phyloP scores from a whole-genome alignment of 2,797 vertebrate species.

The Ctenochaetus hawaiiensis region DNA sequence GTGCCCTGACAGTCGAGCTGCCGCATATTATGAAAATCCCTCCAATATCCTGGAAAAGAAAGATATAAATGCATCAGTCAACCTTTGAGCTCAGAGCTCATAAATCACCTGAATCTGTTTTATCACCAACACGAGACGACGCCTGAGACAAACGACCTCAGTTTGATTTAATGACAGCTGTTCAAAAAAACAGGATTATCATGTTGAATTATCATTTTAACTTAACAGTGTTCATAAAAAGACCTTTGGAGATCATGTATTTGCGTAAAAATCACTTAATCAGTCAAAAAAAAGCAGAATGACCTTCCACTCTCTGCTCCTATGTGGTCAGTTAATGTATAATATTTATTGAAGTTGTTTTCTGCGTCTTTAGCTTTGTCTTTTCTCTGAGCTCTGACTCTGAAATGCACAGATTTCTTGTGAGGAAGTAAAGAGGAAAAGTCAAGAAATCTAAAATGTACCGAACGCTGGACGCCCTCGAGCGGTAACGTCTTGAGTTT shows the following conservation, averaged over 20 bases:
- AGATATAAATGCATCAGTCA: constrained; percentile 29
- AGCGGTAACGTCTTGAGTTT: constrained; percentile 6
- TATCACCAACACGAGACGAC: constrained; percentile 1
- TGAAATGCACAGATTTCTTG: background rate
- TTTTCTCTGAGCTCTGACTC: background rate
- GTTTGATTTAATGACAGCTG: constrained; percentile 16
- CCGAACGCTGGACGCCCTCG: background rate
- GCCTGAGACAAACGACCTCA: constrained; percentile 21
- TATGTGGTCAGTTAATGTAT: background rate
- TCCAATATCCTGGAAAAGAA: constrained; percentile 9
- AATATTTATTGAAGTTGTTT: too few relatives aligned
- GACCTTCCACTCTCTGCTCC: background rate
- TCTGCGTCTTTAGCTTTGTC: background rate
- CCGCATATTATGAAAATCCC: constrained; percentile 42
- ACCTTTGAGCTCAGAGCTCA: constrained; percentile 24
- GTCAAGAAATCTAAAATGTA: constrained; percentile 27
- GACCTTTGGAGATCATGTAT: too few relatives aligned
- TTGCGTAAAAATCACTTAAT: background rate
- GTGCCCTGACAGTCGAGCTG: constrained; percentile 4
- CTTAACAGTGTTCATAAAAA: too few relatives aligned
- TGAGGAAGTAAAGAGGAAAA: background rate
- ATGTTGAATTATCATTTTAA: background rate
- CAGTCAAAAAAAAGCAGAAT: background rate
- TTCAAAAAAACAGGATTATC: constrained; percentile 26
- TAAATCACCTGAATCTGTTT: constrained; percentile 17